A percentile compares a stretch with the other conserved stretches of the same genome.
These are phyloP conservation scores for Drosophila mimetica DNA, from an alignment of 2,888 invertebrate genomes.

Conservation along the genomic window DNA sequence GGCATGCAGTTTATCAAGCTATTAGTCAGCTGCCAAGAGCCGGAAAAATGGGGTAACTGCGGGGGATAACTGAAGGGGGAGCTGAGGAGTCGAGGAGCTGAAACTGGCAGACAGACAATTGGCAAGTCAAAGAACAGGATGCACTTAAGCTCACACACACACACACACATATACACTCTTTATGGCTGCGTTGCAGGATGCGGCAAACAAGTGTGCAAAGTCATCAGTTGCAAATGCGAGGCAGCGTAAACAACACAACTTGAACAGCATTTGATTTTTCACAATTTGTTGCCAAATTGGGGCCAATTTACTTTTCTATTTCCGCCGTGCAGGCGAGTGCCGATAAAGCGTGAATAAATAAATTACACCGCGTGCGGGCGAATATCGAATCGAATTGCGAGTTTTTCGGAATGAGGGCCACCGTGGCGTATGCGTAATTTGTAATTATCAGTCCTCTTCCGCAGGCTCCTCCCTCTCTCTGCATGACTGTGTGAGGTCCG, in stretches of 20 bases:
- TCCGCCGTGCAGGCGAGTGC: slow-evolving; percentile 10
- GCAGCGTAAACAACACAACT: slow-evolving; percentile 62
- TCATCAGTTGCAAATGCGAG: slow-evolving; percentile 17
- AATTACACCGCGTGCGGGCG: slow-evolving; percentile 23
- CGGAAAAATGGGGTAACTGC: not conserved
- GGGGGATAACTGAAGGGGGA: not conserved
- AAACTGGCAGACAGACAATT: slow-evolving; percentile 29
- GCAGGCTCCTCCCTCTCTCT: not conserved
- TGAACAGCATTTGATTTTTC: slow-evolving; percentile 69
- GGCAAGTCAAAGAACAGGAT: slow-evolving; percentile 60
- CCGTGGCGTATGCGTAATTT: slow-evolving; percentile 62
- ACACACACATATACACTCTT: slow-evolving; percentile 4
- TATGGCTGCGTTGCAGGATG: slow-evolving; percentile 1
- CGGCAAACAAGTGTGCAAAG: slow-evolving; percentile 21
- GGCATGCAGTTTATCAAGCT: slow-evolving; percentile 71
- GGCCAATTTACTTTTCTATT: slow-evolving; percentile 52
- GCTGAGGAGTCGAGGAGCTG: not conserved
- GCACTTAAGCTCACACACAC: slow-evolving; percentile 56
- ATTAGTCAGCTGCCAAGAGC: slow-evolving; percentile 54
- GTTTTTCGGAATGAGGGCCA: slow-evolving; percentile 20
- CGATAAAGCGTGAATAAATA: slow-evolving; percentile 31
- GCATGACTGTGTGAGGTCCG: not conserved
- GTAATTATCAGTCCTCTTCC: slow-evolving; percentile 54
- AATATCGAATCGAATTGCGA: slow-evolving; percentile 1
- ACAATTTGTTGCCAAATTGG: slow-evolving; percentile 56